These are phyloP conservation scores for Marmota flaviventris DNA, from an alignment of 2,113 vertebrate species.

Conservation along the genomic window DNA sequence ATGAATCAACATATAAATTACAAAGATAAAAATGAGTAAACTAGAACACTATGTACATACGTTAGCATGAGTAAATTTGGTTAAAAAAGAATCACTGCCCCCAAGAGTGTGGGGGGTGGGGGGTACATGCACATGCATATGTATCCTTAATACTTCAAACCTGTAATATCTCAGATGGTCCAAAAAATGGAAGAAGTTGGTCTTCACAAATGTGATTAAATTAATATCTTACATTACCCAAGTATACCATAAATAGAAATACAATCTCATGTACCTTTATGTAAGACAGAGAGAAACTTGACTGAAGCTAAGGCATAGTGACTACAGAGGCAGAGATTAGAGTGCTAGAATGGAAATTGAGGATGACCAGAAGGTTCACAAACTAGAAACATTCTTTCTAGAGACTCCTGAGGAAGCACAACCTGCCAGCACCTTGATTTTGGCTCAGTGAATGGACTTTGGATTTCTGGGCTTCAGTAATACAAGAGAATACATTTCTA, in stretches of 20 bases:
- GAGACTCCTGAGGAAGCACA: neutral
- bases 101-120: too few species aligned
- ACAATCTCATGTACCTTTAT: neutral
- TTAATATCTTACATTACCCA: neutral
- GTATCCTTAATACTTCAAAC: neutral
- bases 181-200: neutral
- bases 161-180: neutral
- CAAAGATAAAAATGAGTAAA: neutral
- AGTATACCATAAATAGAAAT: neutral
- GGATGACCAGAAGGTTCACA: neutral
- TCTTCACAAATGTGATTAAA: neutral
- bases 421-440: neutral
- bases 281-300: neutral
- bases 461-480: neutral
- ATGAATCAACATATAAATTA: neutral
- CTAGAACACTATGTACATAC: too few species aligned
- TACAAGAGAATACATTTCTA: neutral
- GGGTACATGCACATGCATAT: neutral
- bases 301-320: neutral
- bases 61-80: neutral
- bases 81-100: neutral
- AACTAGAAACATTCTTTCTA: neutral
- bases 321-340: neutral
- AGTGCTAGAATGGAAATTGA: neutral
- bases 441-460: neutral